phyloP scores from a whole-genome alignment of 2,113 vertebrate species.

The Ictalurus punctatus region DNA sequence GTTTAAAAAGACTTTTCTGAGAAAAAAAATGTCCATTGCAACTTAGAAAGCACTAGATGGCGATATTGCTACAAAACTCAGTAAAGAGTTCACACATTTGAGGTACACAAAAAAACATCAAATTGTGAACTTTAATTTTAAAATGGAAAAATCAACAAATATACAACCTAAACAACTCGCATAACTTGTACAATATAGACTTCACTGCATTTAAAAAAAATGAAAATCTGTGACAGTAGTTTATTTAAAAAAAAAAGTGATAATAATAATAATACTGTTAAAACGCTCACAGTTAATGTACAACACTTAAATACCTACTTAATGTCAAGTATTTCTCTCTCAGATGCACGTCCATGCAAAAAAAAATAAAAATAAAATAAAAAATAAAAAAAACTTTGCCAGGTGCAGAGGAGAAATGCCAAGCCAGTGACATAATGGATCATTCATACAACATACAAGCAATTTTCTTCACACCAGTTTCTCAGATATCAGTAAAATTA shows the following conservation, averaged over 20 bases:
- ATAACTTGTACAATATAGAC: slow-evolving; percentile 71
- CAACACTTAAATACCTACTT: slow-evolving; percentile 33
- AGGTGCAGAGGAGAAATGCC: neutral
- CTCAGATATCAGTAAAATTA: slow-evolving; percentile 53
- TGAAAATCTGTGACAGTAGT: slow-evolving; percentile 80
- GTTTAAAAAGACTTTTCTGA: neutral
- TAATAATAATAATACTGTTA: slow-evolving; percentile 64
- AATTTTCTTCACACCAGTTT: slow-evolving; percentile 44
- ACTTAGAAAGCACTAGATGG: slow-evolving; percentile 63
- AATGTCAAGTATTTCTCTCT: slow-evolving; percentile 71
- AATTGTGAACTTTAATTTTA: slow-evolving; percentile 65
- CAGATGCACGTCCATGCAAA: slow-evolving; percentile 52
- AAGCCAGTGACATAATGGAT: slow-evolving; percentile 70
- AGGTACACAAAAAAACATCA: slow-evolving; percentile 38
- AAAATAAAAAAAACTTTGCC: too few species aligned
- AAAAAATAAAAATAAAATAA: too few species aligned
- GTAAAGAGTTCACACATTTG: neutral
- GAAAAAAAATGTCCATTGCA: neutral
- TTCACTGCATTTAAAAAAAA: slow-evolving; percentile 70
- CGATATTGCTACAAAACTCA: slow-evolving; percentile 37
- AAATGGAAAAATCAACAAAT: slow-evolving; percentile 73
- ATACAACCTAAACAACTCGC: slow-evolving; percentile 68
- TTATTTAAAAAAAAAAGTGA: slow-evolving; percentile 71
- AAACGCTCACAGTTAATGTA: slow-evolving; percentile 70
- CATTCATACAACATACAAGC: slow-evolving; percentile 52